Conservation (phyloP, 2,888 invertebrate genomes). For the Tipula helvola region DNA sequence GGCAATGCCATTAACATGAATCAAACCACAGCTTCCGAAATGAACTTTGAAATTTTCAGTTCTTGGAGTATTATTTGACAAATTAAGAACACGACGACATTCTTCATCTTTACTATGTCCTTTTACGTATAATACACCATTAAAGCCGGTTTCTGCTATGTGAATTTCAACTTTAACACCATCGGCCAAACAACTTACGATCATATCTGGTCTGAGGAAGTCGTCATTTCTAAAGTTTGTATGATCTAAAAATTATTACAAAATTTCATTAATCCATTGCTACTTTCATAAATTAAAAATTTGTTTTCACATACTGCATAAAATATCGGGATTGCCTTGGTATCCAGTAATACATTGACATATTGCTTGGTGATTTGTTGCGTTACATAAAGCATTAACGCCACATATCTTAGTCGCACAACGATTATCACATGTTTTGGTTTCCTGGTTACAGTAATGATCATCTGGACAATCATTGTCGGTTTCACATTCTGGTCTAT, state of each 20-base stretch:
- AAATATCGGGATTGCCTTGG: slow-evolving; percentile 59
- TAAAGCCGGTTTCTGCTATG: slow-evolving; percentile 60
- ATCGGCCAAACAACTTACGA: slow-evolving; percentile 80
- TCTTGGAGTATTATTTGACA: slow-evolving; percentile 51
- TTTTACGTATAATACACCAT: slow-evolving; percentile 85
- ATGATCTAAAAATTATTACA: slow-evolving; percentile 24
- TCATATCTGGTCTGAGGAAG: slow-evolving; percentile 75
- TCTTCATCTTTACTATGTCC: slow-evolving; percentile 89
- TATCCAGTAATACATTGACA: slow-evolving; percentile 69
- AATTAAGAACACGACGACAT: slow-evolving; percentile 68
- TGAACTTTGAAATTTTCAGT: slow-evolving; percentile 75
- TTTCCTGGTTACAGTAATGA: slow-evolving; percentile 55
- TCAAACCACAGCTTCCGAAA: slow-evolving; percentile 83
- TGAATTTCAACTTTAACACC: slow-evolving; percentile 78
- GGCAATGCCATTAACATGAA: slow-evolving; percentile 83
- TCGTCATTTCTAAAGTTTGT: slow-evolving; percentile 48
- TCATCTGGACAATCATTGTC: slow-evolving; percentile 67
- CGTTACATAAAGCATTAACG: slow-evolving; percentile 62
- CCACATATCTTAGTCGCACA: slow-evolving; percentile 64
- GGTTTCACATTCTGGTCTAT: slow-evolving; percentile 46
- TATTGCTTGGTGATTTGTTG: slow-evolving; percentile 59
- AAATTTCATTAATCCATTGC: slow-evolving; percentile 7
- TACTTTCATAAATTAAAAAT: background rate
- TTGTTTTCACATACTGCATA: slow-evolving; percentile 47
- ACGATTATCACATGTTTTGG: slow-evolving; percentile 66